A percentile compares a stretch with the other conserved stretches of the same genome.
Conservation (phyloP, 2,888 invertebrate species). For the Pogonocherus hispidulus region DNA sequence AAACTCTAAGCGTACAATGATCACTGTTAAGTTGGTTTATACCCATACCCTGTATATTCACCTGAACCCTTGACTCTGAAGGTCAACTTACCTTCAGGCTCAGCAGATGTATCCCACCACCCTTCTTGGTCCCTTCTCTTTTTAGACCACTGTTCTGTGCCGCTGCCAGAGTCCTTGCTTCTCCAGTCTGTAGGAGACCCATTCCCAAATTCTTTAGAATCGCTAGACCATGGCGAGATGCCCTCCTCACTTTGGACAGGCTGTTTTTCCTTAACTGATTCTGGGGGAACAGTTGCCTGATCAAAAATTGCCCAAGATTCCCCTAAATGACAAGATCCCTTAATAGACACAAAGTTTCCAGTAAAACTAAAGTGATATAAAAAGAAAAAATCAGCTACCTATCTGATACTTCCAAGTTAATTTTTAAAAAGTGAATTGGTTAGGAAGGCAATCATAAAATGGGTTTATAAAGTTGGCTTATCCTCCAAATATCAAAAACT, state of each 20-base stretch:
- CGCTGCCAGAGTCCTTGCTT: conserved; percentile 68
- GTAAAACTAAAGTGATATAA: too few species aligned
- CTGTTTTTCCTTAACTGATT: conserved; percentile 60
- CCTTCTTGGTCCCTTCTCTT: conserved; percentile 67
- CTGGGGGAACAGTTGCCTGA: conserved; percentile 62
- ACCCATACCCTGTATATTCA: too few species aligned
- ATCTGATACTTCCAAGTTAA: too few species aligned
- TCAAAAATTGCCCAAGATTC: conserved; percentile 77
- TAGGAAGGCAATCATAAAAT: too few species aligned
- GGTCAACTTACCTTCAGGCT: conserved; percentile 61
- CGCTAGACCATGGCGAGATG: conserved; percentile 84
- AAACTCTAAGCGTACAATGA: too few species aligned
- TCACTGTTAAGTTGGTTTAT: too few species aligned
- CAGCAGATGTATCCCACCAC: conserved; percentile 69
- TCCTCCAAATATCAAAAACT: too few species aligned
- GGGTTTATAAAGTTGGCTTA: too few species aligned
- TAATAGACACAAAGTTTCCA: conserved; percentile 12
- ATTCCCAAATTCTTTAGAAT: conserved; percentile 76
- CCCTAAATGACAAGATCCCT: conserved; percentile 52
- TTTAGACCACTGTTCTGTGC: conserved; percentile 66
- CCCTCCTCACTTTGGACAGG: conserved; percentile 68
- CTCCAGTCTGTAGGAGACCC: conserved; percentile 70
- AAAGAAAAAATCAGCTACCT: too few species aligned
- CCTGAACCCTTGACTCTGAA: too few species aligned
- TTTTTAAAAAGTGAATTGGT: too few species aligned